These are phyloP conservation scores for Napeogenes inachia DNA, from an alignment of 2,888 invertebrate genomes.

Conservation along the genomic window DNA sequence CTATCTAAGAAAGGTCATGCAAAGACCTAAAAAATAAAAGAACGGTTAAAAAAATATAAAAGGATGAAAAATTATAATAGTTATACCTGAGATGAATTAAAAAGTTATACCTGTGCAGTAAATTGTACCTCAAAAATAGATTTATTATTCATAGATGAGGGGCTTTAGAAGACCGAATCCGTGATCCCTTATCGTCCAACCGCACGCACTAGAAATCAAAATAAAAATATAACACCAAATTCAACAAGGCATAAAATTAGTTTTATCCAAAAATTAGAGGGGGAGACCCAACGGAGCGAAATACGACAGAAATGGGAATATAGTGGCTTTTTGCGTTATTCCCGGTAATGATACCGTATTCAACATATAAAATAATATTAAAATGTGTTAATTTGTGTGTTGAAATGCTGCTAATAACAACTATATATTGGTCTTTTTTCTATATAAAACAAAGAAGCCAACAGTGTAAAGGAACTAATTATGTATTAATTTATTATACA, in stretches of 20 bases:
- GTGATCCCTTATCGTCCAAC: conserved; percentile 30
- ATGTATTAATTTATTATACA: too few relatives aligned
- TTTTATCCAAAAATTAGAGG: conserved; percentile 62
- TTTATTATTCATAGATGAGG: conserved; percentile 21
- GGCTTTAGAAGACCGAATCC: conserved; percentile 6
- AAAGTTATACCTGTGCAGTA: too few relatives aligned
- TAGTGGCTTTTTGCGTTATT: conserved; percentile 30
- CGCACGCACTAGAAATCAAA: conserved; percentile 45
- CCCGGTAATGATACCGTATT: conserved; percentile 29
- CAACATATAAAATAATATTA: conserved; percentile 9
- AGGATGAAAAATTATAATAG: too few relatives aligned
- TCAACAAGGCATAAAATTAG: conserved; percentile 74
- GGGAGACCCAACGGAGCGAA: conserved; percentile 53
- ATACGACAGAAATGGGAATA: conserved; percentile 47
- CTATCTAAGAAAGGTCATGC: too few relatives aligned
- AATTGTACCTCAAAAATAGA: too few relatives aligned
- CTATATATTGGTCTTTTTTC: too few relatives aligned
- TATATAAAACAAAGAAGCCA: too few relatives aligned
- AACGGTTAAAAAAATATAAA: too few relatives aligned
- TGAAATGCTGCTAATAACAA: neutral
- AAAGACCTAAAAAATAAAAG: too few relatives aligned
- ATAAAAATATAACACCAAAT: conserved; percentile 63
- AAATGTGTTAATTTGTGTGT: neutral
- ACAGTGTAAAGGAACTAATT: too few relatives aligned
- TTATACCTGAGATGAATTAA: too few relatives aligned